A percentile compares a stretch with the other conserved stretches of the same genome.
Conservation (phyloP, 2,113 vertebrate genomes). For the Macrotus californicus region DNA sequence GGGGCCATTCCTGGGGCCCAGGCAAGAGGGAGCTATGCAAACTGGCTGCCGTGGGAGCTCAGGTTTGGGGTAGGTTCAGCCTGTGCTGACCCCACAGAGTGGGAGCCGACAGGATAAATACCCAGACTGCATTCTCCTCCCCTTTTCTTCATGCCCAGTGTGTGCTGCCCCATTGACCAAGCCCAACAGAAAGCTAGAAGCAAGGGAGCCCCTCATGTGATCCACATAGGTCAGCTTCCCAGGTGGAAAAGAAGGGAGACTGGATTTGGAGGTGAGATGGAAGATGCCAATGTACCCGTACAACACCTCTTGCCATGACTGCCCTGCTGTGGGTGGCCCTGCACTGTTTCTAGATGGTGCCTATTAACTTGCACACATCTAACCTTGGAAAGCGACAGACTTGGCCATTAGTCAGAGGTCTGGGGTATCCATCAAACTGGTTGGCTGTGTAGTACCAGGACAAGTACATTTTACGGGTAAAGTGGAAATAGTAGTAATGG, state of each 20-base stretch:
- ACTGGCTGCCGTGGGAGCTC: background rate
- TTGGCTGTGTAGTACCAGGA: background rate
- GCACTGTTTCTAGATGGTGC: background rate
- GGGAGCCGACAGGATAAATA: background rate
- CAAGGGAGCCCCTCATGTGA: background rate
- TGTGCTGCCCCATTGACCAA: background rate
- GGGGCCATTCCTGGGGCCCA: background rate
- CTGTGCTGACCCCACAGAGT: background rate
- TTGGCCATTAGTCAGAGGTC: background rate
- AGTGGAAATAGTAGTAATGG: background rate
- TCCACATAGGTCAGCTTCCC: background rate
- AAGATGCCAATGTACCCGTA: accelerated
- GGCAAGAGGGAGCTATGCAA: background rate
- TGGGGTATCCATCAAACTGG: background rate
- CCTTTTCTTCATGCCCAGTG: background rate
- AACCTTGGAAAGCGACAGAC: background rate
- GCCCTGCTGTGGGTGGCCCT: background rate
- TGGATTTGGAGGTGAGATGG: background rate
- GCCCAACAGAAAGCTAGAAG: background rate
- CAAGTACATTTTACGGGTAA: background rate
- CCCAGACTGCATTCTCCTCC: background rate
- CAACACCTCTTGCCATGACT: no score
- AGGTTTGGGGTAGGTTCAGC: background rate
- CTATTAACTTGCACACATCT: background rate
- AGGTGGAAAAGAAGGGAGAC: background rate